Evolutionary conservation across 2,888 invertebrate genomes (phyloP).

Genomic region (Eupsilia transversa): DNA sequence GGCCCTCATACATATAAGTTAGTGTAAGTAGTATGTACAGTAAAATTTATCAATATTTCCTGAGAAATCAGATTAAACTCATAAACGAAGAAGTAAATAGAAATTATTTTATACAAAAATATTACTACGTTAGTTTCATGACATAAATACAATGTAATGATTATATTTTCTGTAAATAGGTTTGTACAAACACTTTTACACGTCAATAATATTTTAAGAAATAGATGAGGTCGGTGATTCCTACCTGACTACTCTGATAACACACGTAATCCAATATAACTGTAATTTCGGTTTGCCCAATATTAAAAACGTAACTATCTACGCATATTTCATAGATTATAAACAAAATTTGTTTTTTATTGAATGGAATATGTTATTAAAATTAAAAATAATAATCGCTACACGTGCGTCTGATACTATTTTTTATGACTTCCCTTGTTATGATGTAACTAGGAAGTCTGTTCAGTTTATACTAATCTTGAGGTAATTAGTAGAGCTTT

Average conservation of each 20-base stretch:
- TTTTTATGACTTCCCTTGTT: conserved; percentile 55
- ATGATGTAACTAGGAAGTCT: conserved; percentile 18
- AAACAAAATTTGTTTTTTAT: conserved; percentile 29
- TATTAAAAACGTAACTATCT: conserved; percentile 11
- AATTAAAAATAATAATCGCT: conserved; percentile 18
- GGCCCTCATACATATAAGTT: no score
- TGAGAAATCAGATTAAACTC: neutral
- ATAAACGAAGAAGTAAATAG: neutral
- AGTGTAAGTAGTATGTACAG: neutral
- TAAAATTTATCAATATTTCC: neutral
- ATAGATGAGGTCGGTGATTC: no score
- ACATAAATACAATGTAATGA: no score
- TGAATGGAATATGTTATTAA: neutral
- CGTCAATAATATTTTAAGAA: no score
- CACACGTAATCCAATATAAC: neutral
- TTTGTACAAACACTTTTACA: no score
- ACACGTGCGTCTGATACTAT: conserved; percentile 26
- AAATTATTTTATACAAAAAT: neutral
- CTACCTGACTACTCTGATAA: no score
- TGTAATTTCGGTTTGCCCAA: neutral
- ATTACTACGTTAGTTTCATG: neutral
- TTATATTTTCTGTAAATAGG: no score
- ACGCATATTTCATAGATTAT: conserved; percentile 10
- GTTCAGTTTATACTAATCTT: no score
- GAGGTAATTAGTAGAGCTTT: no score